Evolutionary conservation across 2,797 vertebrate genomes (phyloP).

Genomic region (Tauraco hartlaubi): DNA sequence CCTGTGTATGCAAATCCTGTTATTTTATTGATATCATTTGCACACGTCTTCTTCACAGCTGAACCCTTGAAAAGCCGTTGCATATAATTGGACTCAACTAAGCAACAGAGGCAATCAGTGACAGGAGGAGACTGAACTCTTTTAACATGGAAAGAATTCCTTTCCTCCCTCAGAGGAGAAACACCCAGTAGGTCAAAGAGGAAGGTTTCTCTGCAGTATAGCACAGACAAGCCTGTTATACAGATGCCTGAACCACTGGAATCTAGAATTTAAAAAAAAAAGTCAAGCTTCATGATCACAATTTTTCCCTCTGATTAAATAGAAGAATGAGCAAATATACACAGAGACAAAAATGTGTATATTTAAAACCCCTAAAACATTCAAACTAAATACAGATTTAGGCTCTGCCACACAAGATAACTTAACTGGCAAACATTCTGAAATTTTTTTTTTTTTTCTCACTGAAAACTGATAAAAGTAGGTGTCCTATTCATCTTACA

Average conservation of each 20-base stretch:
- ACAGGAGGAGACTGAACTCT: slow-evolving; percentile 60
- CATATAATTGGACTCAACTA: slow-evolving; percentile 63
- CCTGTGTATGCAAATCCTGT: slow-evolving; percentile 33
- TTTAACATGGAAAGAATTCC: slow-evolving; percentile 75
- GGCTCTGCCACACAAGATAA: neutral
- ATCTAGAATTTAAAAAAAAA: neutral
- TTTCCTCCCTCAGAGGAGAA: slow-evolving; percentile 69
- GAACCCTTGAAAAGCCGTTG: slow-evolving; percentile 30
- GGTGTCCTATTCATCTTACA: neutral
- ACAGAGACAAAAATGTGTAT: neutral
- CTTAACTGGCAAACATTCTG: neutral
- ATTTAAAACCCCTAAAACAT: slow-evolving; percentile 37
- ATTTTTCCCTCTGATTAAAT: slow-evolving; percentile 64
- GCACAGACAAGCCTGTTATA: slow-evolving; percentile 11
- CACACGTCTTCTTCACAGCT: slow-evolving; percentile 37
- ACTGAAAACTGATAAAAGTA: slow-evolving; percentile 7
- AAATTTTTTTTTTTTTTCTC: neutral
- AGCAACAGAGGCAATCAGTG: slow-evolving; percentile 46
- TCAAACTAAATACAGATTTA: neutral
- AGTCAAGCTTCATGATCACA: slow-evolving; percentile 17
- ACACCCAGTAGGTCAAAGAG: slow-evolving; percentile 74
- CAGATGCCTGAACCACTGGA: slow-evolving; percentile 72
- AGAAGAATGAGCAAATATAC: slow-evolving; percentile 38
- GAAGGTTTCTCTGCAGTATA: slow-evolving; percentile 54
- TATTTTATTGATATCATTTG: slow-evolving; percentile 66